A percentile compares a stretch with the other conserved stretches of the same genome.
Evolutionary conservation across 1,140 invertebrate species (phyloP).

Genomic region (Ganaspis sp.): DNA sequence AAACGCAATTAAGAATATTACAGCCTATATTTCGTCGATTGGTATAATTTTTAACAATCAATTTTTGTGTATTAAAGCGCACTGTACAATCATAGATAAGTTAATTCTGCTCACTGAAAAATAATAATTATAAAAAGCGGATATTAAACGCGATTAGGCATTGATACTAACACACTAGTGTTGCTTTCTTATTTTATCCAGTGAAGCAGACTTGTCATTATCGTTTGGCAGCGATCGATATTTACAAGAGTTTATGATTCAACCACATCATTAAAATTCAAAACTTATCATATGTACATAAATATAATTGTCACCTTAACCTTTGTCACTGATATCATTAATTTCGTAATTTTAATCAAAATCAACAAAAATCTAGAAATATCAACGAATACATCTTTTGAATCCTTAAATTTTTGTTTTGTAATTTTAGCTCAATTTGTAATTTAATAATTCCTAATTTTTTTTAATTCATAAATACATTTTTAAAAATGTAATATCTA

Average conservation of each 20-base stretch:
- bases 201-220: constrained; percentile 13
- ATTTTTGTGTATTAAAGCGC: not conserved
- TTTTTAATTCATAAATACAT: too few relatives aligned
- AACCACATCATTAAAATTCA: constrained; percentile 20
- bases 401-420: too few relatives aligned
- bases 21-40: constrained; percentile 9
- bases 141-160: not conserved
- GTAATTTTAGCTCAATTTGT: too few relatives aligned
- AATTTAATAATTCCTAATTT: too few relatives aligned
- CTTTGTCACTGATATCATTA: too few relatives aligned
- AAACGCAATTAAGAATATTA: not conserved
- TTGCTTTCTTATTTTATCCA: constrained; percentile 1
- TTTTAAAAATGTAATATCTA: too few relatives aligned
- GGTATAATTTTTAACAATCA: constrained; percentile 14
- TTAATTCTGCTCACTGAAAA: constrained; percentile 6
- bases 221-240: constrained; percentile 7
- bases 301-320: too few relatives aligned
- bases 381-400: too few relatives aligned
- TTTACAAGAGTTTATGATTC: constrained; percentile 10
- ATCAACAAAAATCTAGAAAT: too few relatives aligned
- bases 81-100: constrained; percentile 9
- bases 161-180: not conserved
- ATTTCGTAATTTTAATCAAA: too few relatives aligned
- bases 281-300: constrained; percentile 23
- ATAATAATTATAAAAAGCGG: constrained; percentile 8